Conservation (phyloP, 2,113 vertebrate species). For the Fukomys damarensis region DNA sequence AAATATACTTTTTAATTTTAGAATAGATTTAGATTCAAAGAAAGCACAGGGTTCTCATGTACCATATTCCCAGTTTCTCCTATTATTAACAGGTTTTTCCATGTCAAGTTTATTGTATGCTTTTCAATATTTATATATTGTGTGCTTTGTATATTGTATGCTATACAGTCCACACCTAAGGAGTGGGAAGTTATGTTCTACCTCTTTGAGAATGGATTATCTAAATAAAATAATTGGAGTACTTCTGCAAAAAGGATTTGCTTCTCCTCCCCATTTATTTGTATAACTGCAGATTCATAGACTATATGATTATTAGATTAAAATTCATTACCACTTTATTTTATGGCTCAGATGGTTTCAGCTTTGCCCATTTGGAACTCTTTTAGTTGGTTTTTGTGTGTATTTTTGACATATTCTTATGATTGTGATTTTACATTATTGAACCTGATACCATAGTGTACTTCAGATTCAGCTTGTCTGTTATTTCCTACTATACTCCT, state of each 20-base stretch:
- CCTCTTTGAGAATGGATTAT: neutral
- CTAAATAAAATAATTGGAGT: neutral
- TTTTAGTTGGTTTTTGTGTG: neutral
- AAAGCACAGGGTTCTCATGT: neutral
- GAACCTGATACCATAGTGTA: neutral
- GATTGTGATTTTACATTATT: neutral
- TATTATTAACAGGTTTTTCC: neutral
- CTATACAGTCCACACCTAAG: neutral
- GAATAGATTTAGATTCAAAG: neutral
- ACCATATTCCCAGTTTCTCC: neutral
- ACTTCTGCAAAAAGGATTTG: neutral
- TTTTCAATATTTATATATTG: neutral
- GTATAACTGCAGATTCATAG: neutral
- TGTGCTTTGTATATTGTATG: neutral
- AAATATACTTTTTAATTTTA: slow-evolving; percentile 21
- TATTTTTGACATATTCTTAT: neutral
- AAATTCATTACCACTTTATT: neutral
- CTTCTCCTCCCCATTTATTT: neutral
- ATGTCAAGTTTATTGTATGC: neutral
- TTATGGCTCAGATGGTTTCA: neutral
- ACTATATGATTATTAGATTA: neutral
- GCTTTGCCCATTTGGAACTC: neutral
- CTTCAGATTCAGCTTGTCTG: neutral
- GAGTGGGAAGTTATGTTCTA: neutral
- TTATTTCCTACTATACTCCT: neutral